Base-by-base conservation (phyloP, 2,888 invertebrate genomes). In the Congeria kusceri region DNA sequence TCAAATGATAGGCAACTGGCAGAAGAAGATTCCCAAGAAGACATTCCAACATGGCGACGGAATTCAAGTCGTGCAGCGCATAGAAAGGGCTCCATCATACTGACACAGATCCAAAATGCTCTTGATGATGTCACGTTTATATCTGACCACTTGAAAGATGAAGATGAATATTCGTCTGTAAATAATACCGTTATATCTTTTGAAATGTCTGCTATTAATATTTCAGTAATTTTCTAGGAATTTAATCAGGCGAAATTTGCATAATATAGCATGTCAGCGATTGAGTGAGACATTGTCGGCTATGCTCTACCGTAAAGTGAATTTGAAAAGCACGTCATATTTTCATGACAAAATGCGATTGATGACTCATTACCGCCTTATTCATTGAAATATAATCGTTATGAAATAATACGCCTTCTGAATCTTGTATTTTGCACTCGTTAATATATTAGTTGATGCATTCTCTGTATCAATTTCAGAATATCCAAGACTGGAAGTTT, bases 21-120 rank as follows among this genome's bases (percentile, higher is more conserved):
- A 13, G 27, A 44, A 18, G 44, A 64, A 0, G 57, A 28, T 4
- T 28, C 27, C 27, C 49, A 44, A 56, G 61, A 76, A 53, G 13
- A 20, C 44, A 25, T 49, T 69, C 53, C 63, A 18, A 20, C 28
- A 57, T 46, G 39, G 53, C 32, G 44, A 57, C 27, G 62, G 20
- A 20, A 28, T 5, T 4, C 28, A 57, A 23, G 62, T 71, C 58
- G 27, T 49, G 49, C n/a, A 20, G 32, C 39, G 39, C 23, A 20
- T 68, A 63, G 71, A 27, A 56, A 58, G 49, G 57, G 18, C 20
- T 39, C 56, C 27, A 57, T 58, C 15, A 68, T 53, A 66, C 84
- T 86, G 15, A 96, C 97, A 1, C 98, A 97, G 91, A 96, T 98
- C 32, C 95, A 97, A 71, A 96, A 97, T 59, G 98, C 99, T 2